Percentiles rank a stretch among this genome's conserved stretches.
phyloP scores from a whole-genome alignment of 2,113 vertebrate genomes.

The Alosa alosa region DNA sequence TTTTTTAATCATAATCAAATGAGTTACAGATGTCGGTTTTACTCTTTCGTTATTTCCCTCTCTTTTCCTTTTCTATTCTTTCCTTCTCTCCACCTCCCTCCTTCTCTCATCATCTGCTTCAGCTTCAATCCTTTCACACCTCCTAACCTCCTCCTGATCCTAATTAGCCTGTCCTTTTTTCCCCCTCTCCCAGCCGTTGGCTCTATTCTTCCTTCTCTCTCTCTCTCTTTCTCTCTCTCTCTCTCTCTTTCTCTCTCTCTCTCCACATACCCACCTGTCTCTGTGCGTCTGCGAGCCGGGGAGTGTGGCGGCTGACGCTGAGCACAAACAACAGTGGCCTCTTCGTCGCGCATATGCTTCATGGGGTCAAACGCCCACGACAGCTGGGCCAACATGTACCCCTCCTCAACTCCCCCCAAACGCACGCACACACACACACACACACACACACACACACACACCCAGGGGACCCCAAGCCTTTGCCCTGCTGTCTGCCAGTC shows the following conservation, averaged over 20 bases:
- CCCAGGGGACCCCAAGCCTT: conserved; percentile 25
- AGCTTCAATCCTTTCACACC: not conserved
- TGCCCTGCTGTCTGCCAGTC: conserved; percentile 22
- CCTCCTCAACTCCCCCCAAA: not conserved
- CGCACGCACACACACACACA: conserved; percentile 14
- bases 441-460: conserved; percentile 16
- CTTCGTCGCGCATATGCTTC: conserved; percentile 32
- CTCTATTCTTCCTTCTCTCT: not conserved
- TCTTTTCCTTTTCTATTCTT: not conserved
- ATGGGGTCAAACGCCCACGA: conserved; percentile 40
- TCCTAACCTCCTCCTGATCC: not conserved
- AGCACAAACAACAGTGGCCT: conserved; percentile 26
- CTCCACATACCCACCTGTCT: conserved; percentile 16
- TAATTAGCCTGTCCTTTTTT: not conserved
- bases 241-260: conserved; percentile 4
- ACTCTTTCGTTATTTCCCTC: not conserved
- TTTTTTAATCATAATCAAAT: not conserved
- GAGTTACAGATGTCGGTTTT: not conserved
- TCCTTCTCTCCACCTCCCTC: not conserved
- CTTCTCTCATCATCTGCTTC: not conserved
- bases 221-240: not conserved
- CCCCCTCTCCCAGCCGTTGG: not conserved
- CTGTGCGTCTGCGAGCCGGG: not conserved
- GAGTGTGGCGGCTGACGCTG: conserved; percentile 24
- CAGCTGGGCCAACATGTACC: conserved; percentile 41